A percentile compares a stretch with the other conserved stretches of the same genome.
Conservation (phyloP, 1,140 invertebrate species). For the Drosophila murphyi region DNA sequence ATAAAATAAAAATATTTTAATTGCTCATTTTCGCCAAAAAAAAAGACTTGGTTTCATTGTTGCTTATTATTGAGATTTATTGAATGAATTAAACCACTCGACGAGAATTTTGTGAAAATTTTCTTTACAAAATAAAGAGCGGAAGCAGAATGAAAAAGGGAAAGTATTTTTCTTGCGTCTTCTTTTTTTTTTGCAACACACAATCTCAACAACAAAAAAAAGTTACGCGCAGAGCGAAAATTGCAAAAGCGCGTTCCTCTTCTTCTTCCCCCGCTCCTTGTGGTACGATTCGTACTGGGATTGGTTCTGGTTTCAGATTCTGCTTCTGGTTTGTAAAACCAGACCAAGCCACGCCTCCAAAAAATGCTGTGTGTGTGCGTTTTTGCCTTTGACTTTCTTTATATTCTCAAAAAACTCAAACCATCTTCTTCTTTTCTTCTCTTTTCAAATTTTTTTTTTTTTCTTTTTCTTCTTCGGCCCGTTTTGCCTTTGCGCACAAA, state of each 20-base stretch:
- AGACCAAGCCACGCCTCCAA: constrained; percentile 42
- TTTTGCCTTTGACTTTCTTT: constrained; percentile 43
- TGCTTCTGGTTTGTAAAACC: neutral
- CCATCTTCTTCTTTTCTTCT: constrained; percentile 70
- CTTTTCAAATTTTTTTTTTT: neutral
- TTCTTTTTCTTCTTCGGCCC: constrained; percentile 49
- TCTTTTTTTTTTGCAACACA: too few species aligned
- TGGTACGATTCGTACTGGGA: constrained; percentile 45
- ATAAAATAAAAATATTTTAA: too few species aligned
- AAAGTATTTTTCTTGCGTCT: constrained; percentile 41
- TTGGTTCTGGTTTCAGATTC: constrained; percentile 29
- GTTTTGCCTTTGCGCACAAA: constrained; percentile 25
- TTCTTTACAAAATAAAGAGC: constrained; percentile 1
- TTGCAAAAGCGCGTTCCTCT: constrained; percentile 22
- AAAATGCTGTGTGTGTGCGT: constrained; percentile 14
- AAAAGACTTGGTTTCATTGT: too few species aligned
- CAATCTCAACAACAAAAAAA: constrained; percentile 26
- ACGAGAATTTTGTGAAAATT: neutral
- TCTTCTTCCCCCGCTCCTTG: neutral
- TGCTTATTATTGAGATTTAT: too few species aligned
- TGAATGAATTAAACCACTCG: too few species aligned
- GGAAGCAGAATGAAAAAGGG: constrained; percentile 34
- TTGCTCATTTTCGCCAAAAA: too few species aligned
- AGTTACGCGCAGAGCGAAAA: constrained; percentile 29
- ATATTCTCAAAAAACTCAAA: constrained; percentile 18